Conservation (phyloP, 2,888 invertebrate genomes). For the Himalopsyche tibetana region DNA sequence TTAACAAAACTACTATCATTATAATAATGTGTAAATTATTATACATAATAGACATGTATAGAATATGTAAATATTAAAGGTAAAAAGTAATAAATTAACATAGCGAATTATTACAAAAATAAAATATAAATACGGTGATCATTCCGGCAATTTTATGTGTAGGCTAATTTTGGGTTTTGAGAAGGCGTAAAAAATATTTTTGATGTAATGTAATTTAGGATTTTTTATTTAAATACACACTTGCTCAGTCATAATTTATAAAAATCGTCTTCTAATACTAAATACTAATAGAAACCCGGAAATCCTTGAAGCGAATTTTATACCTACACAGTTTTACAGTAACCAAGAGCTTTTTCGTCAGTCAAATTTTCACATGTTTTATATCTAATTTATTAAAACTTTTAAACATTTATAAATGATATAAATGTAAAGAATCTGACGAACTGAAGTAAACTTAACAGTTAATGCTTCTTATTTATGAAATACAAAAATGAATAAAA, state of each 20-base stretch:
- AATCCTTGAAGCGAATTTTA: conserved; percentile 12
- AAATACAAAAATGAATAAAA: too few species aligned
- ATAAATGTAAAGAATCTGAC: too few species aligned
- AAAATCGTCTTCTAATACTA: not conserved
- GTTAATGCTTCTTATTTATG: too few species aligned
- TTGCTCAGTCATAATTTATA: conserved; percentile 12
- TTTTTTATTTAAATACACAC: not conserved
- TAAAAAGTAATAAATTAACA: not conserved
- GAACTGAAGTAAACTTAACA: too few species aligned
- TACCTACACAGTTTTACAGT: conserved; percentile 6
- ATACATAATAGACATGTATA: not conserved
- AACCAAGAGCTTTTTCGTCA: too few species aligned
- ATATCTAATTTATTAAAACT: too few species aligned
- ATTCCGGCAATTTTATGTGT: conserved; percentile 25
- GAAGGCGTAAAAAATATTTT: conserved; percentile 27
- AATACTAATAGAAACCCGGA: conserved; percentile 16
- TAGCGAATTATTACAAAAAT: not conserved
- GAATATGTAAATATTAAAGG: not conserved
- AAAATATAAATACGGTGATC: not conserved
- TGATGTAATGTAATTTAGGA: conserved; percentile 27
- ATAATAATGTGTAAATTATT: not conserved
- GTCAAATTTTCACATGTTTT: too few species aligned
- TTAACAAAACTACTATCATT: not conserved
- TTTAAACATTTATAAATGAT: too few species aligned
- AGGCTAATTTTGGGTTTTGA: not conserved